Percentiles rank a stretch among this genome's conserved stretches.
Evolutionary conservation across 2,113 vertebrate species (phyloP).

Genomic region (Podarcis raffonei): DNA sequence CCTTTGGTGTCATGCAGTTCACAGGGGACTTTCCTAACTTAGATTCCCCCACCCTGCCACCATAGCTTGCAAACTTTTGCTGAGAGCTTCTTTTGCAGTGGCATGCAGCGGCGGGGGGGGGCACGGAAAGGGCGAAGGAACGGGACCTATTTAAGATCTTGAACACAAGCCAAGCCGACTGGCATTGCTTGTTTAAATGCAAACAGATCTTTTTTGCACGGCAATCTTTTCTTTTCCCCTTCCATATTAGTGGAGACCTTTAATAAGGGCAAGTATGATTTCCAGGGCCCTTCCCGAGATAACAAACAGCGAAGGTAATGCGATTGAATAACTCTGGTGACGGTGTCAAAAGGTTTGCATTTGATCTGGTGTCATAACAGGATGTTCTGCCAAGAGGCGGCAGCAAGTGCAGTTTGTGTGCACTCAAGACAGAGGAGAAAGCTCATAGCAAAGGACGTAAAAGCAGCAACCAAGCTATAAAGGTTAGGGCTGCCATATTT

Average conservation of each 20-base stretch:
- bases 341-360: constrained; percentile 16
- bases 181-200: not conserved
- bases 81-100: constrained; percentile 23
- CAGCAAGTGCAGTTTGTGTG: constrained; percentile 19
- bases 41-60: not conserved
- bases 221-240: constrained; percentile 1
- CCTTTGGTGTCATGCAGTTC: not conserved
- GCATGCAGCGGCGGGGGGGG: not conserved
- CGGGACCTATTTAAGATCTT: constrained; percentile 5
- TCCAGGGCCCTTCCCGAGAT: constrained; percentile 12
- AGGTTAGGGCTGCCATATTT: constrained; percentile 3
- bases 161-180: not conserved
- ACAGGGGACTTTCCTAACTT: constrained; percentile 4
- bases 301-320: constrained; percentile 19
- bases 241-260: constrained; percentile 17
- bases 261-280: constrained; percentile 31
- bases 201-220: constrained; percentile 17
- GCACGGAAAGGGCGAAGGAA: not conserved
- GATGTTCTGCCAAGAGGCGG: constrained; percentile 58
- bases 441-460: constrained; percentile 31
- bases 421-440: constrained; percentile 33
- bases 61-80: not conserved
- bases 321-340: constrained; percentile 23
- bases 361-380: constrained; percentile 48
- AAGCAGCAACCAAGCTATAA: constrained; percentile 37